Conservation (phyloP, 2,888 invertebrate genomes). For the Eilema caniola region DNA sequence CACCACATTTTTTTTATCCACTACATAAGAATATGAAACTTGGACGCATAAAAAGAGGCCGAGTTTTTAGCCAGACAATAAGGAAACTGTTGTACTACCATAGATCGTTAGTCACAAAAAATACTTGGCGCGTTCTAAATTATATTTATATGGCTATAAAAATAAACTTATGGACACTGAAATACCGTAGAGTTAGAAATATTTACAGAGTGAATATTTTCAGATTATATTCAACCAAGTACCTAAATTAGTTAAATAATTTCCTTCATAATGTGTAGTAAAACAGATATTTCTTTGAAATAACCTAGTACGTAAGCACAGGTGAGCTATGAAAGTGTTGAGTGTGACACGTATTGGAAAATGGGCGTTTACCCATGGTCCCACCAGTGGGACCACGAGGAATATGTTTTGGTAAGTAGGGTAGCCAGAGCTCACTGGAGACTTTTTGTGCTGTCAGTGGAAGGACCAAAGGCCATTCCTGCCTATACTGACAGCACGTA, state of each 20-base stretch:
- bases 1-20: constrained; percentile 39
- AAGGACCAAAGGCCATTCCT: too few species aligned
- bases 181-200: not conserved
- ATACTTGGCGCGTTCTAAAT: not conserved
- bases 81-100: not conserved
- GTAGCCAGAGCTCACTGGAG: too few species aligned
- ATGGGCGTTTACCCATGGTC: too few species aligned
- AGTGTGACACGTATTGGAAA: too few species aligned
- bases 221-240: not conserved
- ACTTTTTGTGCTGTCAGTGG: too few species aligned
- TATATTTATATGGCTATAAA: not conserved
- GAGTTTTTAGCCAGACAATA: constrained; percentile 25
- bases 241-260: not conserved
- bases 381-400: too few species aligned
- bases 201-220: not conserved
- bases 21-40: constrained; percentile 39
- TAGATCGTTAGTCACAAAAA: not conserved
- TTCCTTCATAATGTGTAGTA: not conserved
- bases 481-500: too few species aligned
- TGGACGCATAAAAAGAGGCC: constrained; percentile 23
- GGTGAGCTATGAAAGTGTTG: too few species aligned
- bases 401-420: too few species aligned
- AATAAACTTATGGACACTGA: not conserved
- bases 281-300: not conserved
- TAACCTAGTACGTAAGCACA: too few species aligned